Evolutionary conservation across 1,140 invertebrate species (phyloP).

Genomic region (Paraescarpia echinospica): DNA sequence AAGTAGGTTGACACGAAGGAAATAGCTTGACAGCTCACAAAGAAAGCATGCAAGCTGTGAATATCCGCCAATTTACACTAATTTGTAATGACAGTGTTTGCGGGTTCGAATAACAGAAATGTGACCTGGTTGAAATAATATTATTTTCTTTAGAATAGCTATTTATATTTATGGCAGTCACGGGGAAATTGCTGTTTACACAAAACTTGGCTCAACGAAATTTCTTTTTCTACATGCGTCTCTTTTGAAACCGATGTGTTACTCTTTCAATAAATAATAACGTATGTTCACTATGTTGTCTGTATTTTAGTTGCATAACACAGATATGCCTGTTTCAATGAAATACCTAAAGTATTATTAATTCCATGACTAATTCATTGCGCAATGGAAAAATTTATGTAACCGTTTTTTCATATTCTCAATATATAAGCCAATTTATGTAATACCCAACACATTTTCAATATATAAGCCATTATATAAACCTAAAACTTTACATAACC

Average conservation of each 20-base stretch:
- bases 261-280: background rate
- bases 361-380: background rate
- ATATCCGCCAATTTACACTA: background rate
- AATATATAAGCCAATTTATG: too few species aligned
- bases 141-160: background rate
- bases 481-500: background rate
- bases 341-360: too few species aligned
- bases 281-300: background rate
- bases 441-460: background rate
- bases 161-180: background rate
- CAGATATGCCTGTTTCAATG: background rate
- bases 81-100: slow-evolving; percentile 1
- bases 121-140: background rate
- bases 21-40: background rate
- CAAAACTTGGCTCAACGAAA: background rate
- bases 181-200: background rate
- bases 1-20: background rate
- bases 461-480: background rate
- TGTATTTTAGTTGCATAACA: background rate
- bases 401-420: background rate
- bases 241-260: background rate
- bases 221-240: background rate
- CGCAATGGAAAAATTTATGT: background rate
- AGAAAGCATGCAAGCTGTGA: background rate
- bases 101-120: background rate